Percentiles rank a stretch among this genome's conserved stretches.
Conservation (phyloP, 2,888 invertebrate genomes). For the Cataglyphis rosenhaueri region DNA sequence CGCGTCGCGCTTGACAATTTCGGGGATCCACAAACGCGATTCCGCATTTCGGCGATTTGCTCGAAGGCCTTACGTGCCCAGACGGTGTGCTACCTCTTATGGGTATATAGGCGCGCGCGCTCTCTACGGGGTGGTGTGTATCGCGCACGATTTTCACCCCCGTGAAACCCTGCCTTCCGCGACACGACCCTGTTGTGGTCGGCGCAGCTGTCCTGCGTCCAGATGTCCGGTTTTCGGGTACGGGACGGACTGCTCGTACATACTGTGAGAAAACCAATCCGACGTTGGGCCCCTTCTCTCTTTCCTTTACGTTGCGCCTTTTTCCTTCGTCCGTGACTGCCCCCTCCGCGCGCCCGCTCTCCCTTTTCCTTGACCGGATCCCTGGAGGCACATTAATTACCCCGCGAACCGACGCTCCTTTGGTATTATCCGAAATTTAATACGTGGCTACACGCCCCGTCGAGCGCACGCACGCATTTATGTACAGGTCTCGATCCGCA, state of each 20-base stretch:
- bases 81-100: constrained; percentile 12
- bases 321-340: constrained; percentile 52
- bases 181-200: constrained; percentile 65
- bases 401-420: constrained; percentile 73
- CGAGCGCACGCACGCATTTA: background rate
- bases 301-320: constrained; percentile 52
- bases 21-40: constrained; percentile 60
- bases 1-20: constrained; percentile 32
- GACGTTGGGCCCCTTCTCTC: constrained; percentile 57
- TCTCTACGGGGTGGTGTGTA: constrained; percentile 33
- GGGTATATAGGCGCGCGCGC: constrained; percentile 5
- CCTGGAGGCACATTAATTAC: constrained; percentile 81
- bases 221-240: constrained; percentile 82
- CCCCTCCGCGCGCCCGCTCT: constrained; percentile 42
- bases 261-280: constrained; percentile 80
- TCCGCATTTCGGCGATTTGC: constrained; percentile 60
- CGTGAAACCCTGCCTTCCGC: constrained; percentile 61
- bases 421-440: constrained; percentile 80
- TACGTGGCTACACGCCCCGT: constrained; percentile 66
- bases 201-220: constrained; percentile 82
- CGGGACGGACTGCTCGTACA: constrained; percentile 66
- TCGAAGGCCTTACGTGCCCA: constrained; percentile 57
- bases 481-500: background rate
- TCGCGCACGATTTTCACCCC: constrained; percentile 66
- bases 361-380: constrained; percentile 70